phyloP scores from a whole-genome alignment of 2,888 invertebrate genomes.

The Drosophila mimica region DNA sequence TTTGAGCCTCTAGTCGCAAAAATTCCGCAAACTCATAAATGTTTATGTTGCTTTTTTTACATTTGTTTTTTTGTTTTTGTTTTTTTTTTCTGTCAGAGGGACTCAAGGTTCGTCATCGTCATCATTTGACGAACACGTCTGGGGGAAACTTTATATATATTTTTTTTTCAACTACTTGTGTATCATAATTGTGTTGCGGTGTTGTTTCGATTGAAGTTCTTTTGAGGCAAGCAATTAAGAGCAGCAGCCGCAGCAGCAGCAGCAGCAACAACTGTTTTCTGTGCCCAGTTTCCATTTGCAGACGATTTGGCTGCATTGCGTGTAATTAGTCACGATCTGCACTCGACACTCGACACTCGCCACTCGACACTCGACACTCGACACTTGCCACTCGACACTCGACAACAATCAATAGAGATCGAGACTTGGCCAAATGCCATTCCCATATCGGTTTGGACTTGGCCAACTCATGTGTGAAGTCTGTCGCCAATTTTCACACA shows the following conservation, averaged over 20 bases:
- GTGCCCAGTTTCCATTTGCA: conserved; percentile 38
- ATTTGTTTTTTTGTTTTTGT: neutral
- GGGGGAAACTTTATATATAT: conserved; percentile 13
- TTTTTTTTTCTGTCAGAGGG: neutral
- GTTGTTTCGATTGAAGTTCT: conserved; percentile 20
- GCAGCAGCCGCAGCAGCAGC: neutral
- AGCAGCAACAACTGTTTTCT: conserved; percentile 33
- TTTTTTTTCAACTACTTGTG: conserved; percentile 30
- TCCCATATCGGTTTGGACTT: neutral
- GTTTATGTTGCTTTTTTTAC: conserved; percentile 44
- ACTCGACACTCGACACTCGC: neutral
- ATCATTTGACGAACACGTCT: conserved; percentile 61
- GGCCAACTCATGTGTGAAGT: conserved; percentile 36
- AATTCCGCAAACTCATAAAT: conserved; percentile 79
- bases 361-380: neutral
- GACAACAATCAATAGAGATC: conserved; percentile 1
- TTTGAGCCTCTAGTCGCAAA: conserved; percentile 54
- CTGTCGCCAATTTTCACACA: conserved; percentile 61
- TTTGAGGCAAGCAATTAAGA: conserved; percentile 19
- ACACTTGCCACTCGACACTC: neutral
- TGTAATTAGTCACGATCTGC: conserved; percentile 70
- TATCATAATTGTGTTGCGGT: conserved; percentile 29
- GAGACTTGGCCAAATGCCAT: conserved; percentile 44
- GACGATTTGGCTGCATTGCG: conserved; percentile 58
- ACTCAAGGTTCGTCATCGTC: conserved; percentile 66